phyloP scores from a whole-genome alignment of 2,797 vertebrate genomes.

The Heterohyrax brucei region DNA sequence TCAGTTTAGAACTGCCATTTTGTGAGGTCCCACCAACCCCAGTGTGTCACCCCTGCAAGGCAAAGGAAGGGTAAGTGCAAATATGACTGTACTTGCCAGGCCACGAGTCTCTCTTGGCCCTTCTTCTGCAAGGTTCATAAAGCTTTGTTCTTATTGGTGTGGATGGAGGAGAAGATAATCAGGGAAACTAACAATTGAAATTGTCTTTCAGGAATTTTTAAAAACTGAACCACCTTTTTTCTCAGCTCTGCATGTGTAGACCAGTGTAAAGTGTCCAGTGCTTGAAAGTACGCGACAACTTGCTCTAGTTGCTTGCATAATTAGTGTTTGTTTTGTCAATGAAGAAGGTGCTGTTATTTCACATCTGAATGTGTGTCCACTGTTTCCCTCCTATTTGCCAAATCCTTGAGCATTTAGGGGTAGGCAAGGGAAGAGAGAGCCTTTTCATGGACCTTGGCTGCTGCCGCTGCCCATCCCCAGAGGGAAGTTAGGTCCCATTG shows the following conservation, averaged over 20 bases:
- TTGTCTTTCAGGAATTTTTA: constrained; percentile 67
- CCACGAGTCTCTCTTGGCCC: not conserved
- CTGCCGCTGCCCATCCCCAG: not conserved
- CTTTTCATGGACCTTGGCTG: constrained; percentile 54
- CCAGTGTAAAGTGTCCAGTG: not conserved
- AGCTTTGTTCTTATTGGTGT: constrained; percentile 64
- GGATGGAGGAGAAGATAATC: not conserved
- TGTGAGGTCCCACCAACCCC: constrained; percentile 60
- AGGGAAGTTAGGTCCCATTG: constrained; percentile 48
- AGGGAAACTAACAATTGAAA: constrained; percentile 26
- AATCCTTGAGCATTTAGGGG: constrained; percentile 33
- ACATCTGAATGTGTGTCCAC: constrained; percentile 45
- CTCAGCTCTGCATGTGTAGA: constrained; percentile 1
- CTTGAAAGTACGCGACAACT: not conserved
- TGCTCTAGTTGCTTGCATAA: constrained; percentile 25
- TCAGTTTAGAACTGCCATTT: constrained; percentile 56
- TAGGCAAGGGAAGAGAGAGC: constrained; percentile 25
- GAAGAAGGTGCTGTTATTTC: constrained; percentile 44
- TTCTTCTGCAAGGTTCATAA: constrained; percentile 44
- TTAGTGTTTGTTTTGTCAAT: constrained; percentile 67
- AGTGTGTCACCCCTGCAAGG: constrained; percentile 16
- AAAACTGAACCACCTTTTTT: constrained; percentile 35
- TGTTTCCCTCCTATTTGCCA: constrained; percentile 10
- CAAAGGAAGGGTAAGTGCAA: constrained; percentile 30
- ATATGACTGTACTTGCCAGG: constrained; percentile 68